phyloP scores from a whole-genome alignment of 2,797 vertebrate genomes.

The Spinus pinus region DNA sequence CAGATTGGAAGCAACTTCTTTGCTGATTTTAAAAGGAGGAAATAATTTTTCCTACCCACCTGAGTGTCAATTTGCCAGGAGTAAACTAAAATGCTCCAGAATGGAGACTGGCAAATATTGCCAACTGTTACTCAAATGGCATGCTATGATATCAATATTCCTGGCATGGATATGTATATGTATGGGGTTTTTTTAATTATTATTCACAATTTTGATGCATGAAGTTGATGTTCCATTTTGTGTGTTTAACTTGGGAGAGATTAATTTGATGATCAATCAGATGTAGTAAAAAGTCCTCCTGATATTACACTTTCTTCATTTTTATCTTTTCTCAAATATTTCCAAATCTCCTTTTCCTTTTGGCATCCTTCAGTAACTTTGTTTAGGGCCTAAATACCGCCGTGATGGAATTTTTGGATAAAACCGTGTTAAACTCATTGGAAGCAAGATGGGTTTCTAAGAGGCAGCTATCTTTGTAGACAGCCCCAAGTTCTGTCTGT shows the following conservation, averaged over 20 bases:
- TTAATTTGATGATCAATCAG: neutral
- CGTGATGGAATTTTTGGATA: neutral
- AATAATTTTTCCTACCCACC: constrained; percentile 1
- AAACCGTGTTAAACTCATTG: neutral
- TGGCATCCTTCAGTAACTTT: neutral
- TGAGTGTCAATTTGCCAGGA: constrained; percentile 2
- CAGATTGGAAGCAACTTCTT: neutral
- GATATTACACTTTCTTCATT: neutral
- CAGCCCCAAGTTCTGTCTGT: neutral
- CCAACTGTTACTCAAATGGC: neutral
- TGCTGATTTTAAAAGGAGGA: neutral
- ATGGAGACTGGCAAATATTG: neutral
- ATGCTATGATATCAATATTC: neutral
- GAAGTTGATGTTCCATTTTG: neutral
- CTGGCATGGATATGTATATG: neutral
- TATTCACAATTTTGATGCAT: neutral
- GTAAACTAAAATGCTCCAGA: constrained; percentile 35
- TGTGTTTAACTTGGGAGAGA: neutral
- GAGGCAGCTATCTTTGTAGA: neutral
- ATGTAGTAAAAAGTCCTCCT: neutral
- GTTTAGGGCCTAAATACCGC: neutral
- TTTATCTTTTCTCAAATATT: neutral
- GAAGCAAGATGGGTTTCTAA: neutral
- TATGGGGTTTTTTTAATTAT: neutral
- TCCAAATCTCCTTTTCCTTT: neutral